Percentiles rank a stretch among this genome's conserved stretches.
phyloP scores from a whole-genome alignment of 2,797 vertebrate species.

The Cyclopterus lumpus region DNA sequence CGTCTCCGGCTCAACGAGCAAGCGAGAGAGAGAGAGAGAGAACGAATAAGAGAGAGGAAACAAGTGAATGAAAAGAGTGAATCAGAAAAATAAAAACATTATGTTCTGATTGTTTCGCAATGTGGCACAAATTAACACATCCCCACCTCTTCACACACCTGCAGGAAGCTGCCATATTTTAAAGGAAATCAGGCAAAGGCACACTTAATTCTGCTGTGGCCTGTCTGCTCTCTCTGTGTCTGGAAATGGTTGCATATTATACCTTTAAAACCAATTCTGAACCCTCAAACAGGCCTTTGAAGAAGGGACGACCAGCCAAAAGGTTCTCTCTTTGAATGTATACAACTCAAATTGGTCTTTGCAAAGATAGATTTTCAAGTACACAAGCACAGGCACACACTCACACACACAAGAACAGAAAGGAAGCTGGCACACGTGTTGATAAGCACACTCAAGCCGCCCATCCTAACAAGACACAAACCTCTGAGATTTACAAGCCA shows the following conservation, averaged over 20 bases:
- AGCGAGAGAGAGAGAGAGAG: too few relatives aligned
- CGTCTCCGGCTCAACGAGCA: background rate
- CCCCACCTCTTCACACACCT: background rate
- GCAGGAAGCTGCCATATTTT: background rate
- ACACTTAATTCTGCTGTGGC: too few relatives aligned
- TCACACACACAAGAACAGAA: background rate
- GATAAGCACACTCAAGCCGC: constrained; percentile 25
- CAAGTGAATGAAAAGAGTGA: background rate
- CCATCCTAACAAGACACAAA: constrained; percentile 51
- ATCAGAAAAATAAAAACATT: too few relatives aligned
- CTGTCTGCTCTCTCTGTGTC: background rate
- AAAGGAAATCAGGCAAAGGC: background rate
- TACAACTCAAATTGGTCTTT: background rate
- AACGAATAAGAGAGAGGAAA: background rate
- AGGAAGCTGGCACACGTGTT: constrained; percentile 15
- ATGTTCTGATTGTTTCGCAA: background rate
- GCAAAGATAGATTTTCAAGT: background rate
- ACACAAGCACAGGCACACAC: background rate
- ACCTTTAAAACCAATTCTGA: background rate
- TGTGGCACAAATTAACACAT: background rate
- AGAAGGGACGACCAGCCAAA: background rate
- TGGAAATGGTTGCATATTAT: background rate
- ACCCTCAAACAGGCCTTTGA: background rate
- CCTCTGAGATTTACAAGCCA: constrained; percentile 69
- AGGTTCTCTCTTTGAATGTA: background rate